These are phyloP conservation scores for Aethina tumida DNA, from an alignment of 1,140 invertebrate genomes.

Conservation along the genomic window DNA sequence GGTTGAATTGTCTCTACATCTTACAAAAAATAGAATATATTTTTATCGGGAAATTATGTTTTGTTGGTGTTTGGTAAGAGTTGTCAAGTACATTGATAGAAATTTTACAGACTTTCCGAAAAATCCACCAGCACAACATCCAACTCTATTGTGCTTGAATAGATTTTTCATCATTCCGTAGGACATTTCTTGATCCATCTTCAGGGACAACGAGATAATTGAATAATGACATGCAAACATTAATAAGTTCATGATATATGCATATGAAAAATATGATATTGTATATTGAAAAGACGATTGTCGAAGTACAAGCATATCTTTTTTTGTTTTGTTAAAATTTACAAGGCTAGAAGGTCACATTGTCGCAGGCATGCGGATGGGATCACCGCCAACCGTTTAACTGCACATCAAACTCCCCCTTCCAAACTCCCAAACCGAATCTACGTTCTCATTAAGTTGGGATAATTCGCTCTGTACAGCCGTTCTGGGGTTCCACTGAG, in stretches of 20 bases:
- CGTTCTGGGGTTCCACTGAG: too few relatives aligned
- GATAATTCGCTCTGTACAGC: not conserved
- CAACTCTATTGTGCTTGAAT: too few relatives aligned
- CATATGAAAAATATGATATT: constrained; percentile 27
- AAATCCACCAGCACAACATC: too few relatives aligned
- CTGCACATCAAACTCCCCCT: constrained; percentile 1
- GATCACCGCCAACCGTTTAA: constrained; percentile 3
- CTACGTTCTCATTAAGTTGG: not conserved
- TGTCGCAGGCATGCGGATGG: constrained; percentile 12
- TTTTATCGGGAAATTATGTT: too few relatives aligned
- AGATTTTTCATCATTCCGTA: too few relatives aligned
- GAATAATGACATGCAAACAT: constrained; percentile 20
- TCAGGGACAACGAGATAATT: constrained; percentile 11
- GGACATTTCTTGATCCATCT: too few relatives aligned
- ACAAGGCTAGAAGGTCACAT: constrained; percentile 24
- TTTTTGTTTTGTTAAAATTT: too few relatives aligned
- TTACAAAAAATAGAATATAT: too few relatives aligned
- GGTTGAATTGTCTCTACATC: too few relatives aligned
- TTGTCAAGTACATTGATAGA: constrained; percentile 3
- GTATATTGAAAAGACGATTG: constrained; percentile 25
- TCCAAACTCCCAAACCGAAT: constrained; percentile 2
- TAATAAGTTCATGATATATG: constrained; percentile 20
- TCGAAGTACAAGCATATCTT: constrained; percentile 22
- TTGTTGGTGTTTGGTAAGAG: constrained; percentile 1
- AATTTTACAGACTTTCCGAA: too few relatives aligned